These are phyloP conservation scores for Bubo bubo DNA, from an alignment of 2,113 vertebrate species.

Conservation along the genomic window DNA sequence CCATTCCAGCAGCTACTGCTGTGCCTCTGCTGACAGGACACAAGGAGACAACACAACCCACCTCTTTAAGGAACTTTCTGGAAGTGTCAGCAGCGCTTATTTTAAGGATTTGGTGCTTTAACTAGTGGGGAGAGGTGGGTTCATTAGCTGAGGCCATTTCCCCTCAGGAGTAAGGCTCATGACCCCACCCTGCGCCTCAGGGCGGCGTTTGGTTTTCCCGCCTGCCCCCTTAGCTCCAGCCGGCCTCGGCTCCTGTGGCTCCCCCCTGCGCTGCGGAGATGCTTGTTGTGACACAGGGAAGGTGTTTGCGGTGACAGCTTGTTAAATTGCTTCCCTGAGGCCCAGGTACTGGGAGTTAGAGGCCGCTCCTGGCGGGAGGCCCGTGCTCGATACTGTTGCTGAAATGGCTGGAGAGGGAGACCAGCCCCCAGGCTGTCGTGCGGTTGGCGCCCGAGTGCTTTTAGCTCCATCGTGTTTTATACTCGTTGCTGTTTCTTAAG, in stretches of 20 bases:
- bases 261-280: accelerated
- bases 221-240: too few relatives aligned
- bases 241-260: too few relatives aligned
- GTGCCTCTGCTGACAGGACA: neutral
- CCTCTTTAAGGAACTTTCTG: accelerated
- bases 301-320: neutral
- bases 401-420: accelerated
- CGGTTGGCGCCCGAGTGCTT: neutral
- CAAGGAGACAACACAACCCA: accelerated
- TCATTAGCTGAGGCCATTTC: too few relatives aligned
- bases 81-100: accelerated
- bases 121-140: accelerated
- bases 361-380: accelerated
- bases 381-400: accelerated
- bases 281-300: too few relatives aligned
- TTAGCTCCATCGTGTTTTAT: neutral
- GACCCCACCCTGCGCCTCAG: too few relatives aligned
- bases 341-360: too few relatives aligned
- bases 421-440: accelerated
- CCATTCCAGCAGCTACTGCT: neutral
- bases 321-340: neutral
- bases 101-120: neutral
- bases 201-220: too few relatives aligned
- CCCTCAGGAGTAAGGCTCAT: too few relatives aligned
- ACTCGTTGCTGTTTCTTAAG: neutral